Evolutionary conservation across 2,113 vertebrate genomes (phyloP), one percentile per base, ranked within the genome.

Genomic region (human): DNA sequence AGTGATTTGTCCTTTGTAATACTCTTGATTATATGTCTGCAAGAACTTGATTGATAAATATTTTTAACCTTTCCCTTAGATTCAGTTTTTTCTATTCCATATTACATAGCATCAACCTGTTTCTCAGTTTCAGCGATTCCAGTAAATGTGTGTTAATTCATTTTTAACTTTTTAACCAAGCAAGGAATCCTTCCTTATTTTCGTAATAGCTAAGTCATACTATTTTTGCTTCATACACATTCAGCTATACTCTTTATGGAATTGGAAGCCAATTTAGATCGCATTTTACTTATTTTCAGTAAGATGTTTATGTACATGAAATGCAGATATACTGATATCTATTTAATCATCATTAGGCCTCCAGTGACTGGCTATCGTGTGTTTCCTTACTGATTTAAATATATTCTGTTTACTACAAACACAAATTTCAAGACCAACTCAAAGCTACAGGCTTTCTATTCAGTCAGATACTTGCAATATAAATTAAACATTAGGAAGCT

Each of bases 151-250:
- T 94, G 38, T 59, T 93, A 38, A 50, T 57, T 95, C 45, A 84
- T 85, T 94, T 91, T 96, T 70, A 80, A 52, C 84, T 90, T 93
- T 96, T 94, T 95, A 88, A 87, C 32, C 48, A 86, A 78, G 81
- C 50, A 93, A 91, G 61, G 38, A 25, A 40, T 90, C 8, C 38
- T 59, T 94, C 35, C n/a, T 64, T 87, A n/a, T 78, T 72, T 92
- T 86, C 22, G 12, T 75, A 76, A 86, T n/a, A 59, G 11, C 22
- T 82, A 40, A 81, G 9, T 88, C 35, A 27, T 93, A 55, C 59
- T 68, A 18, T 90, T 90, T 88, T 43, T 66, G 23, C 83, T 90
- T 96, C 48, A 64, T 86, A 25, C 61, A 17, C 40, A n/a, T 88
- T 89, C n/a, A 61, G 4, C 89, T 94, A 0, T 90, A 17, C 38